Conservation (phyloP, 2,888 invertebrate genomes). For the Melanargia galathea region DNA sequence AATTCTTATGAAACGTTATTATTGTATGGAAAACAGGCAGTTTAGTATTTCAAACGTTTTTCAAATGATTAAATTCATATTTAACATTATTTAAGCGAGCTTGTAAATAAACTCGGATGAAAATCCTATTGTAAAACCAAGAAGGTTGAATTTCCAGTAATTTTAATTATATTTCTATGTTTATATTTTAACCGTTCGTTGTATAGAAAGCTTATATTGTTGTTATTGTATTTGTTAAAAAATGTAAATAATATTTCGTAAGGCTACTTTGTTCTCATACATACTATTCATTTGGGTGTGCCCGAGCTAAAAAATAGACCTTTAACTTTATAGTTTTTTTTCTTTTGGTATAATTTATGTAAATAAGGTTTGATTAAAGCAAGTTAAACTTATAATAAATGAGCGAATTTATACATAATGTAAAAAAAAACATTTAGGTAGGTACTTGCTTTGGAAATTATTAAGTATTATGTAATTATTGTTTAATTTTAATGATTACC, state of each 20-base stretch:
- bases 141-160: conserved; percentile 10
- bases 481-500: no score
- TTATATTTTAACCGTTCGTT: conserved; percentile 12
- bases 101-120: conserved; percentile 9
- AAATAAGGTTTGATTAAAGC: no score
- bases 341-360: background rate
- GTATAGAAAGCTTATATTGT: conserved; percentile 34
- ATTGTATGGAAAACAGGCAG: background rate
- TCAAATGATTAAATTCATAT: background rate
- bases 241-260: conserved; percentile 33
- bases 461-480: background rate
- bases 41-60: background rate
- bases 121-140: background rate
- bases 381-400: background rate
- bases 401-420: conserved; percentile 17
- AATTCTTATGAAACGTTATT: no score
- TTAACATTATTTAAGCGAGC: background rate
- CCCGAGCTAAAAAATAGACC: background rate
- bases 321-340: no score
- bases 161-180: background rate
- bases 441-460: no score
- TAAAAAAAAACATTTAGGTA: background rate
- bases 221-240: conserved; percentile 34
- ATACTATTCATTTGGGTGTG: background rate
- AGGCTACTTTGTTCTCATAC: background rate